Percentiles rank a stretch among this genome's conserved stretches.
These are phyloP conservation scores for Pachyrhynchus sulphureomaculatus DNA, from an alignment of 1,140 invertebrate genomes.

Conservation along the genomic window DNA sequence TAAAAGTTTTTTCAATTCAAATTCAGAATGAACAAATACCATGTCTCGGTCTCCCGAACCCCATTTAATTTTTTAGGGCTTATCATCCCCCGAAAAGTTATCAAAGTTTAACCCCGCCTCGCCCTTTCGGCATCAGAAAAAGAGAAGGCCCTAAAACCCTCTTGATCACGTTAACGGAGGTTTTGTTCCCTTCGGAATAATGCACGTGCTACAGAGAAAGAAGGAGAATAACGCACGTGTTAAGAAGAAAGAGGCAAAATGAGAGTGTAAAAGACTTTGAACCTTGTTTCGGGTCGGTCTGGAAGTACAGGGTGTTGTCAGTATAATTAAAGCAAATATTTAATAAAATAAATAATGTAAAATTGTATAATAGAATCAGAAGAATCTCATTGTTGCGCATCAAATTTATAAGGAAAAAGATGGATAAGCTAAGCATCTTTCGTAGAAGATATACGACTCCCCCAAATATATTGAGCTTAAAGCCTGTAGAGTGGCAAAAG, in stretches of 20 bases:
- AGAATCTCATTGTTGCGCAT: too few species aligned
- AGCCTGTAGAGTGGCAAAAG: too few species aligned
- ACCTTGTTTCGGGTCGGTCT: background rate
- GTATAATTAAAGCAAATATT: too few species aligned
- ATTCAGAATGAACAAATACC: background rate
- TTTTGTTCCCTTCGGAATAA: conserved; percentile 3
- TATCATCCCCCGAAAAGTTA: conserved; percentile 3
- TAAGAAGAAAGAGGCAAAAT: background rate
- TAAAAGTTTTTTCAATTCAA: background rate
- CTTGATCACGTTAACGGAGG: conserved; percentile 20
- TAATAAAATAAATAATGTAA: too few species aligned
- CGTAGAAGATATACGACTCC: too few species aligned
- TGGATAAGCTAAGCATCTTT: too few species aligned
- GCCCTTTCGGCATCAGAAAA: conserved; percentile 1
- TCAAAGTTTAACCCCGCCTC: conserved; percentile 16
- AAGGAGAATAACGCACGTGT: conserved; percentile 5
- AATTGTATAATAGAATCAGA: too few species aligned
- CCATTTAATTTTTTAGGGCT: conserved; percentile 19
- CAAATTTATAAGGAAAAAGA: too few species aligned
- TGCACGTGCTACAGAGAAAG: conserved; percentile 7
- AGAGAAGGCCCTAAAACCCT: conserved; percentile 16
- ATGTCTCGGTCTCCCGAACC: conserved; percentile 2
- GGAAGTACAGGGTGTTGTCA: conserved; percentile 10
- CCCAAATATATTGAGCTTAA: too few species aligned
- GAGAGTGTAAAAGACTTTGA: conserved; percentile 2